Evolutionary conservation across 1,140 invertebrate genomes (phyloP), one percentile per base, ranked within the genome.

Genomic region (Polypedilum vanderplanki): DNA sequence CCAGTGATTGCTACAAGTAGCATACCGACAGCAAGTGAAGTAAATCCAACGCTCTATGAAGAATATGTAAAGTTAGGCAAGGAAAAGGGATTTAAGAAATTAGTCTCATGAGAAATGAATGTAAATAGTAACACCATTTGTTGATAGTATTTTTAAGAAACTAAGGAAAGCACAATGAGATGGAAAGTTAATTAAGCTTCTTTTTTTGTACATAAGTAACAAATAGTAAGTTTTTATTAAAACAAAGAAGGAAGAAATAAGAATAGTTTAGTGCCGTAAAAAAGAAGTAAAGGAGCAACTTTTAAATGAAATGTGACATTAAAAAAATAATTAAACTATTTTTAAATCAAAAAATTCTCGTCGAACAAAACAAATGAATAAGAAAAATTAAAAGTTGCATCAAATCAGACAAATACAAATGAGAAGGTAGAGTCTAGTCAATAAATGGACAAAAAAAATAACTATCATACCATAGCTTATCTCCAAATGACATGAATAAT

Each of bases 1-100:
- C 41, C 41, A 20, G 41, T 74, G 7, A 74, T 24, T 40, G 17
- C 17, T 24, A 74, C 73, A 7, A 74, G 17, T 41, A 41, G 17
- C 12, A 57, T 41, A 20, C 73, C 73, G 7, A 41, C 41, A 18
- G 73, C 41, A 15, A 74, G 86, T 77, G 90, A 92, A 85, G 89
- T 91, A 15, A 87, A 90, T 78, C 90, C 90, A 40, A 88, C 90
- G 64, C 83, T 91, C 75, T 91, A 91, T 81, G 90, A 92, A 84
- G 90, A 92, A 83, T 70, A 70, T 70, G 84, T 92, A 78, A 90
- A 91, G 84, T 85, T 92, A 77, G 90, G 91, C 40, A 89, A 90
- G 79, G 89, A 91, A 81, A 90, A 87, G 74, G 90, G 90, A 77
- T 92, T 92, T 84, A 91, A 91, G 82, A 85, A 90, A 82, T 86